Conservation (phyloP, 2,113 vertebrate genomes). For the Pristiophorus japonicus region DNA sequence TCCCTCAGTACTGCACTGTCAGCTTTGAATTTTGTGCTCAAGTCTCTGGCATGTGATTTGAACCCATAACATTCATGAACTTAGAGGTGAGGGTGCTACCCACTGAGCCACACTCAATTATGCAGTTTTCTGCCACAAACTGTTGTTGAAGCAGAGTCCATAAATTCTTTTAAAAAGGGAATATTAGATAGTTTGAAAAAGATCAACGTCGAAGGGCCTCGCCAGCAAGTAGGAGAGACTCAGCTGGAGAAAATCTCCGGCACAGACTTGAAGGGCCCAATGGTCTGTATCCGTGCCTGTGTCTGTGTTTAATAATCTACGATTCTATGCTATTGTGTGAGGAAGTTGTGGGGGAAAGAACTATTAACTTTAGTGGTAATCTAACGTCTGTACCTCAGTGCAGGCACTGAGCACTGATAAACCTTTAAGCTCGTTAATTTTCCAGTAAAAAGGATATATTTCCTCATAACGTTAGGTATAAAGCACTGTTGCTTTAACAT, state of each 20-base stretch:
- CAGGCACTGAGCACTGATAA: conserved; percentile 12
- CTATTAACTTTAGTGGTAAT: neutral
- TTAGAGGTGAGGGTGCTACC: too few relatives aligned
- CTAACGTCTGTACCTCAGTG: too few relatives aligned
- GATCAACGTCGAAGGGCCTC: neutral
- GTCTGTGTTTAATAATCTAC: neutral
- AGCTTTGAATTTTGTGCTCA: too few relatives aligned
- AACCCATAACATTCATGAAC: too few relatives aligned
- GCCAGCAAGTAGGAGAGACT: neutral
- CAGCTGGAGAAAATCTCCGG: neutral
- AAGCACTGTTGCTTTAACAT: neutral
- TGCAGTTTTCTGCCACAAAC: neutral
- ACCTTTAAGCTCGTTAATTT: conserved; percentile 20
- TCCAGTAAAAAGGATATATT: conserved; percentile 5
- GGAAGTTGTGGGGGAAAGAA: neutral
- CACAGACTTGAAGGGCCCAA: neutral
- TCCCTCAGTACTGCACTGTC: too few relatives aligned
- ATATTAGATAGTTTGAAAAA: neutral
- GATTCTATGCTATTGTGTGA: neutral
- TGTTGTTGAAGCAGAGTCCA: neutral
- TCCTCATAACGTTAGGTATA: neutral
- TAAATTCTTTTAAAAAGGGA: neutral
- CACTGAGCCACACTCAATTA: neutral
- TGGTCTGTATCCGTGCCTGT: neutral
- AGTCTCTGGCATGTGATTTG: too few relatives aligned